phyloP scores from a whole-genome alignment of 1,140 invertebrate genomes.

The Armadillidium nasatum region DNA sequence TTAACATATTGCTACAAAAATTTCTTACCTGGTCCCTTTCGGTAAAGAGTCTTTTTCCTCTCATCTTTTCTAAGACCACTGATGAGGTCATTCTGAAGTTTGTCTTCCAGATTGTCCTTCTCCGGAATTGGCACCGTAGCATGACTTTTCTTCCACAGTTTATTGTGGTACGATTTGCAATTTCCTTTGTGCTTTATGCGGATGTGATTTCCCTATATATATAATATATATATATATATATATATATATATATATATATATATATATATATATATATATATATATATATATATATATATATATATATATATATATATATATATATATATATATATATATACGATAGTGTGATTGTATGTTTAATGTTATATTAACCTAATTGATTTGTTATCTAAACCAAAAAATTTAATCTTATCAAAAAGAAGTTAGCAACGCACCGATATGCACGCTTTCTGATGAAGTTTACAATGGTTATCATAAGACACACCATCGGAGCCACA shows the following conservation, averaged over 20 bases:
- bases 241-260: too few species aligned
- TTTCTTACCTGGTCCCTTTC: constrained; percentile 37
- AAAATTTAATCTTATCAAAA: too few species aligned
- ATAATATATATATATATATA: background rate
- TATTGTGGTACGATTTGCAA: constrained; percentile 35
- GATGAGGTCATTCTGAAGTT: background rate
- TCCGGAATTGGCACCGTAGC: background rate
- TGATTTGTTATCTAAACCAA: too few species aligned
- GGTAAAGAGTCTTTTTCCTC: constrained; percentile 28
- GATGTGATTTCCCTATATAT: constrained; percentile 42
- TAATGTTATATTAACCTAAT: too few species aligned
- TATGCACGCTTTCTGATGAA: constrained; percentile 62
- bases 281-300: too few species aligned
- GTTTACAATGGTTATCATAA: constrained; percentile 77
- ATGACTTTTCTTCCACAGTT: constrained; percentile 19
- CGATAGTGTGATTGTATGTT: too few species aligned
- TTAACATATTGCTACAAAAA: too few species aligned
- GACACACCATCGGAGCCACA: constrained; percentile 79
- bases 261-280: too few species aligned
- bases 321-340: too few species aligned
- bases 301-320: too few species aligned
- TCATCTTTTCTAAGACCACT: background rate
- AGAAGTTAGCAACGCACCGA: constrained; percentile 26
- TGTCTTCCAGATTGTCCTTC: background rate
- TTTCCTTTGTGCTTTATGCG: constrained; percentile 43